Evolutionary conservation across 2,797 vertebrate genomes (phyloP), one percentile per base, ranked within the genome.

Genomic region (Mormyrops boulengeri): DNA sequence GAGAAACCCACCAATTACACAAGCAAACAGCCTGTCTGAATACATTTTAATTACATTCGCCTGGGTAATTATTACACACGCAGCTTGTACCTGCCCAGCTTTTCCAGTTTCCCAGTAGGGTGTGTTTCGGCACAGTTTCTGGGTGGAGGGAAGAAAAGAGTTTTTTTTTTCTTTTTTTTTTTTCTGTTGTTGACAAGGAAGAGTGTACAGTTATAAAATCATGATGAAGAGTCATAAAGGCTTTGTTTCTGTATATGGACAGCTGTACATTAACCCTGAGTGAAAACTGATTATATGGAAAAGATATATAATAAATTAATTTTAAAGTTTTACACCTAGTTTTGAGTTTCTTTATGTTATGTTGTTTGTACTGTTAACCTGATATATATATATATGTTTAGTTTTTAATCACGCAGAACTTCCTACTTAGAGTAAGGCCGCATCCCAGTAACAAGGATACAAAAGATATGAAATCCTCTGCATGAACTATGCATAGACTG

Each of bases 221-320:
- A 94, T 88, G 91, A 90, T 50, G 87, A 84, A 66, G 88, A 57
- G 52, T 87, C 92, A 93, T 91, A 88, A 88, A 90, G 84, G 91
- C 84, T 91, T 93, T 93, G 94, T 93, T 95, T 95, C 93, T 95
- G 94, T 94, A 94, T 96, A 95, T 95, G 94, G 95, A 95, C 95
- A 94, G 94, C 92, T 96, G 94, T 95, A 95, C 95, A 95, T 95
- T 96, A 96, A 96, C 94, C 95, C 94, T 95, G 92, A 95, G 94
- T 92, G 94, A 92, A 93, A 94, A 95, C 94, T 92, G 94, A 93
- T 94, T 96, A 95, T 95, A 95, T 95, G 94, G 95, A 91, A 95
- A 95, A 95, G 93, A 95, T 93, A 92, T 96, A 95, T 96, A 96
- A 96, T 96, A 96, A 96, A 96, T 96, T 96, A 95, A 96, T 96